These are phyloP conservation scores for Siniperca scherzeri DNA, from an alignment of 2,797 vertebrate genomes.

Conservation along the genomic window DNA sequence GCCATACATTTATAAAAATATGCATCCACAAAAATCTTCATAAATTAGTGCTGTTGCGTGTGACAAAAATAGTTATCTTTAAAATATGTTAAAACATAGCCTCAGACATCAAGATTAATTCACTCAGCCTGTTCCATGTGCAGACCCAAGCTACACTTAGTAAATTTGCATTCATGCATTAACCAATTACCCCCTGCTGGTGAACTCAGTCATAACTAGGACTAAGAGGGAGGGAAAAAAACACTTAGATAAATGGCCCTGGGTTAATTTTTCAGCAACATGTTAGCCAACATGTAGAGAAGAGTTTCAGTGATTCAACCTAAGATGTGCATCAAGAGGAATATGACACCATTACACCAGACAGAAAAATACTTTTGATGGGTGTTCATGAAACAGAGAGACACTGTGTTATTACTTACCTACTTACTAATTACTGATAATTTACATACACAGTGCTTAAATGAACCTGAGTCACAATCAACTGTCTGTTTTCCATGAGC, in stretches of 20 bases:
- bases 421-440: slow-evolving; percentile 29
- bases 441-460: slow-evolving; percentile 37
- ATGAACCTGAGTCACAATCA: slow-evolving; percentile 43
- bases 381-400: slow-evolving; percentile 33
- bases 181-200: slow-evolving; percentile 36
- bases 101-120: slow-evolving; percentile 8
- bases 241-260: slow-evolving; percentile 34
- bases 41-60: not conserved
- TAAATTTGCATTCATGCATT: slow-evolving; percentile 42
- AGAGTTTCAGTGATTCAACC: slow-evolving; percentile 8
- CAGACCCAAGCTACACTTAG: slow-evolving; percentile 14
- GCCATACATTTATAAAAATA: not conserved
- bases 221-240: slow-evolving; percentile 11
- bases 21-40: not conserved
- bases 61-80: not conserved
- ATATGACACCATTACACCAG: slow-evolving; percentile 23
- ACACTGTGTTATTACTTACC: slow-evolving; percentile 60
- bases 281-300: slow-evolving; percentile 10
- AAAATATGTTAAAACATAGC: not conserved
- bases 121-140: not conserved
- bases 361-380: slow-evolving; percentile 34
- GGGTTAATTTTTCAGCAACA: slow-evolving; percentile 33
- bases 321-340: slow-evolving; percentile 18
- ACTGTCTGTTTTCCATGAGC: slow-evolving; percentile 22
- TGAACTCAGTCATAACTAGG: slow-evolving; percentile 26